Percentiles rank a stretch among this genome's conserved stretches.
These are phyloP conservation scores for Blastomussa wellsi DNA, from an alignment of 92 coral and sea anemone species.

Conservation along the genomic window DNA sequence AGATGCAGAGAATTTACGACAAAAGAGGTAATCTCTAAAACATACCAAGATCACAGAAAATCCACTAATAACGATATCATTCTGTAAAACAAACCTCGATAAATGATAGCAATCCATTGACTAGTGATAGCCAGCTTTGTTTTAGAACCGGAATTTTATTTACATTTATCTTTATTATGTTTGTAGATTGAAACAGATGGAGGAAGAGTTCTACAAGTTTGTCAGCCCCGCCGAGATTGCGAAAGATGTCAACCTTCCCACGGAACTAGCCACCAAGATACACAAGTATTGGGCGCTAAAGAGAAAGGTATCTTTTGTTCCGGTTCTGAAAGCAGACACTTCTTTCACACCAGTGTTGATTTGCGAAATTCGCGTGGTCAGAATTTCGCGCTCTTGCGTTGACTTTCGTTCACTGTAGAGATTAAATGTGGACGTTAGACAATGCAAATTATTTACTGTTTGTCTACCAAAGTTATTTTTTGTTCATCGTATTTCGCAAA, in stretches of 20 bases:
- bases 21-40: constrained; percentile 66
- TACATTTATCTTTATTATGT: neutral
- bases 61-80: neutral
- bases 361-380: neutral
- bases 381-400: too few species aligned
- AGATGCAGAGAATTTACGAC: constrained; percentile 89
- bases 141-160: neutral
- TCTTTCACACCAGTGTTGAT: too few species aligned
- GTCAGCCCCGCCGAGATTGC: constrained; percentile 74
- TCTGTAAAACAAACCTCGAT: neutral
- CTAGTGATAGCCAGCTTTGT: too few species aligned
- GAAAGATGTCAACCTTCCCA: constrained; percentile 76
- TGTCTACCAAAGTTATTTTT: too few species aligned
- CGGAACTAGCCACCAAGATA: constrained; percentile 76
- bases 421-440: too few species aligned
- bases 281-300: constrained; percentile 95
- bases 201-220: constrained; percentile 90
- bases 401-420: too few species aligned
- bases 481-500: too few species aligned
- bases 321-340: neutral
- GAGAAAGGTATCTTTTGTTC: constrained; percentile 72
- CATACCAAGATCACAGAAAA: neutral
- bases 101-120: too few species aligned
- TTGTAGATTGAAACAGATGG: constrained; percentile 91
- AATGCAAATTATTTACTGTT: too few species aligned